phyloP scores from a whole-genome alignment of 2,113 vertebrate genomes.

The Coryphaenoides rupestris region DNA sequence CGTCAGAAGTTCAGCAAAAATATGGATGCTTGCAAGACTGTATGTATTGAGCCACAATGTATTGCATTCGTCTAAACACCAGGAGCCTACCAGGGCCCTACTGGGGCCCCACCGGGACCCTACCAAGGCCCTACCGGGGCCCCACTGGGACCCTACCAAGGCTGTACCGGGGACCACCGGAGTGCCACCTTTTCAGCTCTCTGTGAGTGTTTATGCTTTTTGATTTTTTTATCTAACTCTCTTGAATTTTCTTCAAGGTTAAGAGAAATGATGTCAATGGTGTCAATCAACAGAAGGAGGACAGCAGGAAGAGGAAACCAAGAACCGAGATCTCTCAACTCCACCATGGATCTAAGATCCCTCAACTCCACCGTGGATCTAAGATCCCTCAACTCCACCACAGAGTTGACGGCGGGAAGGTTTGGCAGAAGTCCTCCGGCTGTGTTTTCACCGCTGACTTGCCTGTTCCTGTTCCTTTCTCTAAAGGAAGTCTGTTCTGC shows the following conservation, averaged over 20 bases:
- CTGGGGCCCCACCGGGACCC: too few relatives aligned
- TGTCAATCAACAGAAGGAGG: slow-evolving; percentile 17
- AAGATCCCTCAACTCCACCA: slow-evolving; percentile 35
- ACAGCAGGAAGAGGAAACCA: slow-evolving; percentile 31
- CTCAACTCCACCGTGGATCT: slow-evolving; percentile 41
- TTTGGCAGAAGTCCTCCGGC: slow-evolving; percentile 24
- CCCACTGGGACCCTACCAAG: too few relatives aligned
- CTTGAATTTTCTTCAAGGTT: slow-evolving; percentile 4
- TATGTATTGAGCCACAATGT: slow-evolving; percentile 9
- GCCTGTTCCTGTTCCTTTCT: slow-evolving; percentile 43
- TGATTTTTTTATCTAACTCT: not conserved
- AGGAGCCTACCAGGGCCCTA: too few relatives aligned
- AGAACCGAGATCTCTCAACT: too few relatives aligned
- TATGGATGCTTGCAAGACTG: slow-evolving; percentile 21
- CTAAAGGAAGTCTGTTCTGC: slow-evolving; percentile 29
- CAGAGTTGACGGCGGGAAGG: slow-evolving; percentile 39
- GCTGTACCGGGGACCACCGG: too few relatives aligned
- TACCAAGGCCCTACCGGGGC: too few relatives aligned
- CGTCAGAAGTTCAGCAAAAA: slow-evolving; percentile 17
- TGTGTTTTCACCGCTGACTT: slow-evolving; percentile 47
- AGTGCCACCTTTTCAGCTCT: too few relatives aligned
- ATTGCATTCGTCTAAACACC: not conserved
- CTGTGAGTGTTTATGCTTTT: not conserved
- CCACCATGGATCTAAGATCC: too few relatives aligned
- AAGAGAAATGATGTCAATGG: slow-evolving; percentile 26